Percentiles rank a stretch among this genome's conserved stretches.
Conservation (phyloP, 2,888 invertebrate species). For the Celastrina argiolus region DNA sequence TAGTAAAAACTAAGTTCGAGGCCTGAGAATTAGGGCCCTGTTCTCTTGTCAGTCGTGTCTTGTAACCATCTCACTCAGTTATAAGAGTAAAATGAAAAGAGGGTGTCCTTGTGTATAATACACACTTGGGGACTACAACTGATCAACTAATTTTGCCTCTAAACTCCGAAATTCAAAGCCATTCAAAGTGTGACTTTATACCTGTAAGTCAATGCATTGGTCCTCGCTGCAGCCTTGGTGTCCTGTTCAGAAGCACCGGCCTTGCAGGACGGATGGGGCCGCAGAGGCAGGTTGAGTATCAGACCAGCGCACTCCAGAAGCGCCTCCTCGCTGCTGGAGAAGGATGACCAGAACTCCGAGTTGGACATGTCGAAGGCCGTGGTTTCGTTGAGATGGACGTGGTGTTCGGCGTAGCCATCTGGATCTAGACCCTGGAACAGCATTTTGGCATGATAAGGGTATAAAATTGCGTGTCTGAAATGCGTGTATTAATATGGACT, state of each 20-base stretch:
- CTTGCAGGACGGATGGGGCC: constrained; percentile 79
- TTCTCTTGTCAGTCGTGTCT: too few species aligned
- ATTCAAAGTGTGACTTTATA: constrained; percentile 41
- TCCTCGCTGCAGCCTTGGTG: constrained; percentile 68
- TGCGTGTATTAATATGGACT: too few species aligned
- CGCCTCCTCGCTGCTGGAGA: constrained; percentile 88
- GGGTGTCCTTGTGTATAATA: too few species aligned
- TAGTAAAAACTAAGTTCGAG: too few species aligned
- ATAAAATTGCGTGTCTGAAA: too few species aligned
- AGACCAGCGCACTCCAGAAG: constrained; percentile 85
- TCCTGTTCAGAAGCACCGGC: constrained; percentile 55
- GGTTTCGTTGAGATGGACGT: constrained; percentile 81
- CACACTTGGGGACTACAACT: too few species aligned
- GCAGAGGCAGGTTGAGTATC: constrained; percentile 83
- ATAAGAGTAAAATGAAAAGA: too few species aligned
- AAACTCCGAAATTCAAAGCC: too few species aligned
- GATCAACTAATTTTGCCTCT: too few species aligned
- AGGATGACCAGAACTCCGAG: constrained; percentile 89
- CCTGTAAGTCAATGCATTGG: constrained; percentile 83
- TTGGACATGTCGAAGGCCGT: constrained; percentile 83
- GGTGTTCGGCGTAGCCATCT: constrained; percentile 82
- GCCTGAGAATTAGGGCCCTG: too few species aligned
- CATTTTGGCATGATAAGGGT: too few species aligned
- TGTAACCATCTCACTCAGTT: too few species aligned
- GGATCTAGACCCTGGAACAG: constrained; percentile 71